Evolutionary conservation across 2,888 invertebrate species (phyloP), one percentile per base, ranked within the genome.

Genomic region (Thymelicus sylvestris): DNA sequence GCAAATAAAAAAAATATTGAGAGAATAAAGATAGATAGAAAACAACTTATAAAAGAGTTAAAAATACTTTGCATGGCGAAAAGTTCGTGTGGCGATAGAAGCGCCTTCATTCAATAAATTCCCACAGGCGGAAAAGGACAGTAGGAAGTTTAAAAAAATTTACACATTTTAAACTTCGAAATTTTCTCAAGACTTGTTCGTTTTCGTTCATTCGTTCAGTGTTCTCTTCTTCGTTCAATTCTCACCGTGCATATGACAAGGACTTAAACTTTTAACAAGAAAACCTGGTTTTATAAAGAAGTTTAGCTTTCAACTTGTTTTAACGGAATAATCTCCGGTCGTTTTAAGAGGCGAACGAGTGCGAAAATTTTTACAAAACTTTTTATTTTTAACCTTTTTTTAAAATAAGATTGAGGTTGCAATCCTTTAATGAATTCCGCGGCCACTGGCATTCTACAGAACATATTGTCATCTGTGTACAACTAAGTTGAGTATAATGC

Each of bases 301-400:
- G 19, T 62, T 62, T 24, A 63, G 63, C 50, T 38, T 50, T 63
- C 50, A 63, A 59, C 67, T 61, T 68, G 61, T 67, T 72, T 67
- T 67, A 72, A 60, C 65, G 55, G 44, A 48, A 62, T 64, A 65
- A 68, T 63, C 66, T 72, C 77, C 71, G 65, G 76, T 73, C 55
- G 38, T 6, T 66, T 66, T 65, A n/a, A 65, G 15, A 55, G 15
- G 47, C 24, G 19, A 62, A 38, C 41, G 24, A 44, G 44, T 52
- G 50, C 50, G 50, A 52, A 15, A 52, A 52, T 52, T 52, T 52
- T 52, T 6, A 7, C 50, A 8, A 52, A 52, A 52, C 50, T 52
- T 52, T 52, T 52, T 7, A 2, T 52, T 52, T 52, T 52, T 52
- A 52, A 52, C 50, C 19, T 19, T 8, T 15, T 15, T 52, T 52